Conservation (phyloP, 1,140 invertebrate species). For the Aleiodes sp. region DNA sequence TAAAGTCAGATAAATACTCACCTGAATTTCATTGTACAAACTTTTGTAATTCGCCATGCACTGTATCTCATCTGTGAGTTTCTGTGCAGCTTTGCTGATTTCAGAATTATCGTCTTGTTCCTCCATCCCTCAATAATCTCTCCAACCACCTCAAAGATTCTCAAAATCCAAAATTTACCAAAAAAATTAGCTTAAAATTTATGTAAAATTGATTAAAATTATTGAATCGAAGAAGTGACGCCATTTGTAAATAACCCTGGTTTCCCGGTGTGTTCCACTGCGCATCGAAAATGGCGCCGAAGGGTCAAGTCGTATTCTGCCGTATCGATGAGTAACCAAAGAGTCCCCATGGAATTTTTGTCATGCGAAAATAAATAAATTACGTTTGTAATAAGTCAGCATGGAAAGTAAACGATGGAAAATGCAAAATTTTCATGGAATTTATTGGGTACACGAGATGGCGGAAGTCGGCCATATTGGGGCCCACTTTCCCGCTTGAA, state of each 20-base stretch:
- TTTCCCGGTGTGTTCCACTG: constrained; percentile 19
- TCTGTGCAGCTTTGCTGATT: constrained; percentile 71
- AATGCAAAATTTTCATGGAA: neutral
- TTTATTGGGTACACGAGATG: neutral
- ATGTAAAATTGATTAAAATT: constrained; percentile 14
- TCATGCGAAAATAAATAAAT: neutral
- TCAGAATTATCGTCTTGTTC: constrained; percentile 51
- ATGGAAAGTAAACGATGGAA: neutral
- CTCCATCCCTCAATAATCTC: neutral
- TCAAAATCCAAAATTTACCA: constrained; percentile 66
- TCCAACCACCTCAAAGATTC: constrained; percentile 35
- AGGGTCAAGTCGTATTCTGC: neutral
- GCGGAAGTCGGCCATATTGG: constrained; percentile 12
- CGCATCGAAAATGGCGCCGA: constrained; percentile 14
- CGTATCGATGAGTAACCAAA: neutral
- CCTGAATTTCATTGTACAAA: constrained; percentile 73
- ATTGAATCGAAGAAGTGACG: constrained; percentile 33
- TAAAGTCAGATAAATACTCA: constrained; percentile 42
- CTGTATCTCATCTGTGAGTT: constrained; percentile 72
- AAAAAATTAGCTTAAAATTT: neutral
- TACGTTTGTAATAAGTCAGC: no score
- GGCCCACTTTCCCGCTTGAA: constrained; percentile 3
- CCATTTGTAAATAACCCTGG: constrained; percentile 62
- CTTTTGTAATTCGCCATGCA: constrained; percentile 71
- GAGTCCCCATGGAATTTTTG: neutral